Base-by-base conservation (phyloP, 2,113 vertebrate species). In the Corythornis vintsioides region DNA sequence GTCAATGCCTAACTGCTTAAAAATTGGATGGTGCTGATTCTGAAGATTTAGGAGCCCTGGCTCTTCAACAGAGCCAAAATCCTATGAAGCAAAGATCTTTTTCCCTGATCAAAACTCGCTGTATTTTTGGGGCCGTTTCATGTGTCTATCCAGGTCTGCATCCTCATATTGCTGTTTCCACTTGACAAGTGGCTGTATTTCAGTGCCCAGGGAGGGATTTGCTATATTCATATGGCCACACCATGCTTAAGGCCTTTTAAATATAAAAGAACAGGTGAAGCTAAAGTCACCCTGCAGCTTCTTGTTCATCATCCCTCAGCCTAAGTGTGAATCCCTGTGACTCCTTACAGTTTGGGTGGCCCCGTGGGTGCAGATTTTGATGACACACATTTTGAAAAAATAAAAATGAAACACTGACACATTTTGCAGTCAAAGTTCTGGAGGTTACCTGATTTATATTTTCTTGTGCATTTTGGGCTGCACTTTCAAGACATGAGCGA, bases 1-100 rank as follows among this genome's bases (percentile, higher is more conserved):
- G 89, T 93, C 92, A 87, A 56, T 93, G 89, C 64, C 85, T 93
- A 96, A 86, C 85, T 94, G 88, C 72, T 95, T 92, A 91, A 94
- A 95, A 91, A 92, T 94, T 87, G 74, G 67, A 93, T 59, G 50
- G 47, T 83, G 77, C 78, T 87, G 66, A 67, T 57, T 90, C 28
- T 6, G 4, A 93, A 96, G 91, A 94, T 95, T 94, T 93, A 96
- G 92, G 76, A 91, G 75, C 43, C 56, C 65, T 86, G 79, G 47
- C 56, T 94, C 67, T 76, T 85, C 72, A 89, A 56, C 11, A n/a
- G 53, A 93, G 67, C 92, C 92, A 83, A 96, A 93, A 95, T 87
- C 60, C 64, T 6, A 2, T 40, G 67, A 85, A 87, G 35, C 3
- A 71, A 31, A 1, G 4, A 80, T 82, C 13, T 25, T 61, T 96